Evolutionary conservation across 2,888 invertebrate genomes (phyloP).

Genomic region (Cheilosia impressa): DNA sequence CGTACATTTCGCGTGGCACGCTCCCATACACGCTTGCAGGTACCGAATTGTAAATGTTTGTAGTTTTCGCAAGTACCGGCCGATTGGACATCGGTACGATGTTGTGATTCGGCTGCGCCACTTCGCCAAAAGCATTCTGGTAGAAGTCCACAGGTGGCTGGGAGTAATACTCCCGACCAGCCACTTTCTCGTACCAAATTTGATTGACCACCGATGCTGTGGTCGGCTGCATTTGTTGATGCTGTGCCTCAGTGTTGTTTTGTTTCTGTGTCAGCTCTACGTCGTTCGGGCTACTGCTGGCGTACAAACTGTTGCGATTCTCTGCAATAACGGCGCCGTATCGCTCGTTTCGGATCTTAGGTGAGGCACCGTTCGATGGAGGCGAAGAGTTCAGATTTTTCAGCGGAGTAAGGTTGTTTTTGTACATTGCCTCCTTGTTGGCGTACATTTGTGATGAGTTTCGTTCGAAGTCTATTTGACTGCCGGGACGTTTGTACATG

Average conservation of each 20-base stretch:
- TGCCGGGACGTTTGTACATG: conserved; percentile 82
- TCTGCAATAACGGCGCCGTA: conserved; percentile 64
- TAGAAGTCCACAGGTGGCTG: conserved; percentile 80
- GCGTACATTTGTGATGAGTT: conserved; percentile 81
- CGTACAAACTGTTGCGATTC: conserved; percentile 69
- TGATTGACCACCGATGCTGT: conserved; percentile 76
- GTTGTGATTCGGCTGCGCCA: conserved; percentile 74
- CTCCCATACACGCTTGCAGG: conserved; percentile 79
- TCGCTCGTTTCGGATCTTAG: conserved; percentile 77
- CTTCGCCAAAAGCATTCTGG: conserved; percentile 76
- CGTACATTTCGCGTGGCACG: conserved; percentile 80
- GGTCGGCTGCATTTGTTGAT: conserved; percentile 53
- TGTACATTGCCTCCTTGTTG: conserved; percentile 81
- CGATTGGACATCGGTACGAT: conserved; percentile 83
- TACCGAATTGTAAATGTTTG: conserved; percentile 78
- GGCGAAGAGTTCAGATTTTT: conserved; percentile 77
- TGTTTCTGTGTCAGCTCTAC: conserved; percentile 78
- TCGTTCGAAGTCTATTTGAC: conserved; percentile 82
- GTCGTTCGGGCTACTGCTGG: conserved; percentile 40
- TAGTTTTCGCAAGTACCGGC: conserved; percentile 78
- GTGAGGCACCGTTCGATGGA: conserved; percentile 77
- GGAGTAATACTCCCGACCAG: conserved; percentile 78
- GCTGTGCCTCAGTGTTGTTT: conserved; percentile 79
- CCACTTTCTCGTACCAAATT: conserved; percentile 85
- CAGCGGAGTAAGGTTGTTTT: conserved; percentile 81